Percentiles rank a stretch among this genome's conserved stretches.
Conservation (phyloP, 2,797 vertebrate genomes). For the Manis javanica region DNA sequence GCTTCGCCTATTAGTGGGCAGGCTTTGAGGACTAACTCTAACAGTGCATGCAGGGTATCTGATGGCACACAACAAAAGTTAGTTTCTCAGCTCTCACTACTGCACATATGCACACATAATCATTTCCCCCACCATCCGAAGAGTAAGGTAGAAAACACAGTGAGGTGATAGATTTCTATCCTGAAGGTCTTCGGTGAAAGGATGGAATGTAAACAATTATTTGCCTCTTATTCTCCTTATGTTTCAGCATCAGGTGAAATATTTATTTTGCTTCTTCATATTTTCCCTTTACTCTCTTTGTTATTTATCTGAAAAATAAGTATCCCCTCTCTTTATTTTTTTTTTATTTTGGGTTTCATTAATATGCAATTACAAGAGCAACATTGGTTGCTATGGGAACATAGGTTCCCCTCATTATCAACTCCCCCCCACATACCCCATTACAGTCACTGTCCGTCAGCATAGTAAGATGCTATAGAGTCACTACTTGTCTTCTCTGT, state of each 20-base stretch:
- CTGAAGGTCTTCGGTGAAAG: neutral
- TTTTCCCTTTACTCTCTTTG: neutral
- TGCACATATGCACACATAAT: neutral
- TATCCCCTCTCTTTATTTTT: neutral
- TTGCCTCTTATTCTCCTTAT: neutral
- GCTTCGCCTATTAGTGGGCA: neutral
- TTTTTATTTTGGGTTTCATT: too few relatives aligned
- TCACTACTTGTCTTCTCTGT: too few relatives aligned
- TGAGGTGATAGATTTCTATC: neutral
- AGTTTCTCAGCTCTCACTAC: neutral
- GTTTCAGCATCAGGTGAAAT: constrained; percentile 11
- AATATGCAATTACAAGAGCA: too few relatives aligned
- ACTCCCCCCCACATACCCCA: too few relatives aligned
- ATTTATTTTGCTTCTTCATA: constrained; percentile 3
- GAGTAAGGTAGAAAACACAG: neutral
- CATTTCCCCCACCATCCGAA: neutral
- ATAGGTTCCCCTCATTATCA: too few relatives aligned
- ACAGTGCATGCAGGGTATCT: neutral
- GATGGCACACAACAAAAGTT: neutral
- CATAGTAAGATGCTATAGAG: too few relatives aligned
- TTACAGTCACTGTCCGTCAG: too few relatives aligned
- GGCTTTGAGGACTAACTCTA: neutral
- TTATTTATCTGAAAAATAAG: constrained; percentile 17
- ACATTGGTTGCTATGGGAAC: too few relatives aligned
- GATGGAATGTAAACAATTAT: neutral